Percentiles rank a stretch among this genome's conserved stretches.
These are phyloP conservation scores for Sinella curviseta DNA, from an alignment of 1,140 invertebrate genomes.

Conservation along the genomic window DNA sequence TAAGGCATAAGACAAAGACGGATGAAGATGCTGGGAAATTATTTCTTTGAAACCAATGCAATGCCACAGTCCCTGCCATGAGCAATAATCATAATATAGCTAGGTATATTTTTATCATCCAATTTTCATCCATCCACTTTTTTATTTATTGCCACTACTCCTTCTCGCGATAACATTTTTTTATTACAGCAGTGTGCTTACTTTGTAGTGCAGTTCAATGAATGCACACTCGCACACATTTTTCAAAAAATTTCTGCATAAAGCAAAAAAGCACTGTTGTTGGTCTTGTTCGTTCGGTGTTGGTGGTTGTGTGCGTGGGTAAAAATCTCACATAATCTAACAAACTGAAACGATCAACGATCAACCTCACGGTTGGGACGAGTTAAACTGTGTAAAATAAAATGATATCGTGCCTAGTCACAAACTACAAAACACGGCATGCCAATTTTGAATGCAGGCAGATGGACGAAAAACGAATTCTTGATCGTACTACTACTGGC, in stretches of 20 bases:
- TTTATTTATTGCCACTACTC: neutral
- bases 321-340: neutral
- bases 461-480: too few relatives aligned
- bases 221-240: too few relatives aligned
- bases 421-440: neutral
- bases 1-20: too few relatives aligned
- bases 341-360: neutral
- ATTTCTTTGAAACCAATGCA: neutral
- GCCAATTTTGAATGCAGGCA: neutral
- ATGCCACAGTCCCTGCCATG: too few relatives aligned
- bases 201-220: too few relatives aligned
- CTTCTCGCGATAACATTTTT: neutral
- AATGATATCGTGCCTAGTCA: slow-evolving; percentile 3
- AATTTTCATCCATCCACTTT: neutral
- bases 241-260: too few relatives aligned
- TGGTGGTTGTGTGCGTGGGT: neutral
- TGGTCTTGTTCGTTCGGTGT: too few relatives aligned
- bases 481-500: slow-evolving; percentile 2
- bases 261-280: too few relatives aligned
- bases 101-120: neutral
- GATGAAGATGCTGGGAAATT: slow-evolving; percentile 4
- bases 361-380: neutral
- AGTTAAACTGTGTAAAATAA: neutral
- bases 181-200: too few relatives aligned
- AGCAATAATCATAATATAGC: neutral